Evolutionary conservation across 2,888 invertebrate genomes (phyloP).

Genomic region (Ochropacha duplaris): DNA sequence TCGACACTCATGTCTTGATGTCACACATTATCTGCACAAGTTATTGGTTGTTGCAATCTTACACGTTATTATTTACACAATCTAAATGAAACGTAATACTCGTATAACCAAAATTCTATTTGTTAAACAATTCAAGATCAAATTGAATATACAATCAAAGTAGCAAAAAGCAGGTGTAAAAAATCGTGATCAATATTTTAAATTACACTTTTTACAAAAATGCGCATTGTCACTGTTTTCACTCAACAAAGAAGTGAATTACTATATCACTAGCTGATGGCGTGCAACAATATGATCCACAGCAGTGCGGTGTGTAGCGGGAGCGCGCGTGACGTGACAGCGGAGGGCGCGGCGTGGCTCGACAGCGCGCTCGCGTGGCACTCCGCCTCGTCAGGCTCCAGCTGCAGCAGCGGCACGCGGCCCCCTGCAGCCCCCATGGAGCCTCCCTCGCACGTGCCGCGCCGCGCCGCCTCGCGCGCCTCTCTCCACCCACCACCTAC

Average conservation of each 20-base stretch:
- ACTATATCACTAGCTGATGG: conserved; percentile 17
- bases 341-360: conserved; percentile 33
- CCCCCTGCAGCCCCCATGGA: conserved; percentile 50
- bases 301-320: conserved; percentile 16
- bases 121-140: too few species aligned
- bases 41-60: too few species aligned
- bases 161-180: too few species aligned
- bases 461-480: conserved; percentile 43
- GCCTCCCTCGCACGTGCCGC: conserved; percentile 48
- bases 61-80: too few species aligned
- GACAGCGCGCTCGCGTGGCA: conserved; percentile 90
- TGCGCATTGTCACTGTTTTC: background rate
- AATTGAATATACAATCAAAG: too few species aligned
- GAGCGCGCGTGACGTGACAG: conserved; percentile 21
- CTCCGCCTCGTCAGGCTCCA: conserved; percentile 87
- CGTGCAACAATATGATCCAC: conserved; percentile 29
- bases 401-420: conserved; percentile 83
- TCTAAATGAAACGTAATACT: too few species aligned
- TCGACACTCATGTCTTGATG: too few species aligned
- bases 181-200: too few species aligned
- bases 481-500: conserved; percentile 84
- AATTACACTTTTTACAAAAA: too few species aligned
- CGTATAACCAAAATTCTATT: too few species aligned
- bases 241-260: too few species aligned
- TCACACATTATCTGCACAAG: too few species aligned